Evolutionary conservation across 2,113 vertebrate genomes (phyloP).

Genomic region (Coryphaenoides rupestris): DNA sequence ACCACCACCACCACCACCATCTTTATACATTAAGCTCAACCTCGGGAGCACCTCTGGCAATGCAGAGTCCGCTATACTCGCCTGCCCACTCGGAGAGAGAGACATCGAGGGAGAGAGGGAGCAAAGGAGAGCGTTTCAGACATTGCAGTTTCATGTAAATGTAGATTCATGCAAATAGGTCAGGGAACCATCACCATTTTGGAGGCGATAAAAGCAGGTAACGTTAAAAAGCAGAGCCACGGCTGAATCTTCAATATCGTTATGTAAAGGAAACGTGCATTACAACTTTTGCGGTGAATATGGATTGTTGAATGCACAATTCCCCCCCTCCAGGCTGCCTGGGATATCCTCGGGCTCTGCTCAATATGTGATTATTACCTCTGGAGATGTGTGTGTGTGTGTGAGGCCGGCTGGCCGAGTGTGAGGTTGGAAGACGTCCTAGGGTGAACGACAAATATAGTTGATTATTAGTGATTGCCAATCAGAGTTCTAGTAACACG

Average conservation of each 20-base stretch:
- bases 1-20: background rate
- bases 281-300: no score
- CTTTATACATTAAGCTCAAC: slow-evolving; percentile 67
- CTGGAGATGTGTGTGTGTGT: background rate
- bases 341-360: slow-evolving; percentile 29
- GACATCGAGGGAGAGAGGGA: no score
- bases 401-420: slow-evolving; percentile 10
- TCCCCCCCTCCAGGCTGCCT: slow-evolving; percentile 6
- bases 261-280: no score
- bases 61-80: slow-evolving; percentile 57
- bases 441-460: slow-evolving; percentile 40
- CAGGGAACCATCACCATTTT: no score
- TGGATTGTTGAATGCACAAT: no score
- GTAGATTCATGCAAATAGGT: no score
- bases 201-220: no score
- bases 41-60: slow-evolving; percentile 62
- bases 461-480: slow-evolving; percentile 61
- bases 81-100: slow-evolving; percentile 43
- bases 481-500: slow-evolving; percentile 22
- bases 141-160: no score
- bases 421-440: slow-evolving; percentile 26
- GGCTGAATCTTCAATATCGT: no score
- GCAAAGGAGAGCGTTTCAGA: no score
- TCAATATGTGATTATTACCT: slow-evolving; percentile 36
- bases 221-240: no score